A percentile compares a stretch with the other conserved stretches of the same genome.
phyloP scores from a whole-genome alignment of 2,888 invertebrate genomes.

The Polymixis flavicincta region DNA sequence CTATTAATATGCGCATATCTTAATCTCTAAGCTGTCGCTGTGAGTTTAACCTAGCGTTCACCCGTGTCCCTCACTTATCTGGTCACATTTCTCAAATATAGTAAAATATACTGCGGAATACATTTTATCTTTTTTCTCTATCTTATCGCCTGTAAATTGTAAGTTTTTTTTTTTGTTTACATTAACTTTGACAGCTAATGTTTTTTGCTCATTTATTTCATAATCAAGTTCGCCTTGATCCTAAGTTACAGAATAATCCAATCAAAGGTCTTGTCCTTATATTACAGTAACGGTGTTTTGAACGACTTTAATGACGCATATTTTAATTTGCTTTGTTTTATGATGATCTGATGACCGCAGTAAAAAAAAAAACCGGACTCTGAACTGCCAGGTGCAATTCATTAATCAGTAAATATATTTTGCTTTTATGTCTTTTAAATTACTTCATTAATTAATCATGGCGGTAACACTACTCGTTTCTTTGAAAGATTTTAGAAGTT shows the following conservation, averaged over 20 bases:
- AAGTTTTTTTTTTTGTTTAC: conserved; percentile 58
- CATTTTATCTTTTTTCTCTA: conserved; percentile 65
- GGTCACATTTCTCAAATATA: conserved; percentile 63
- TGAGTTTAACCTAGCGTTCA: conserved; percentile 57
- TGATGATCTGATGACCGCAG: background rate
- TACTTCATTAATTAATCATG: conserved; percentile 1
- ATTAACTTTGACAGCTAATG: conserved; percentile 50
- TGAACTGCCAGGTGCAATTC: background rate
- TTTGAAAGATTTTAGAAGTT: conserved; percentile 2
- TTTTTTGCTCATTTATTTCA: conserved; percentile 40
- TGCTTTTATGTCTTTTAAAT: background rate
- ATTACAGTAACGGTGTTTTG: conserved; percentile 24
- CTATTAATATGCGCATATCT: conserved; percentile 41
- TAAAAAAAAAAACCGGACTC: conserved; percentile 9
- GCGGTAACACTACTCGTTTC: background rate
- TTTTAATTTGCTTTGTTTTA: conserved; percentile 13
- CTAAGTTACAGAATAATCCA: conserved; percentile 27
- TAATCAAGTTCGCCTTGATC: conserved; percentile 43
- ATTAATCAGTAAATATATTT: conserved; percentile 8
- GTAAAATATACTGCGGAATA: conserved; percentile 70
- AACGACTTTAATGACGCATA: conserved; percentile 15
- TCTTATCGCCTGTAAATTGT: conserved; percentile 68
- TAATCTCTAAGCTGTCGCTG: conserved; percentile 46
- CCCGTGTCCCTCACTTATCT: conserved; percentile 64
- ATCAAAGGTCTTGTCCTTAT: conserved; percentile 34